Evolutionary conservation across 92 coral and sea anemone species (phyloP), one percentile per base, ranked within the genome.

Genomic region (Heteractis magnifica): DNA sequence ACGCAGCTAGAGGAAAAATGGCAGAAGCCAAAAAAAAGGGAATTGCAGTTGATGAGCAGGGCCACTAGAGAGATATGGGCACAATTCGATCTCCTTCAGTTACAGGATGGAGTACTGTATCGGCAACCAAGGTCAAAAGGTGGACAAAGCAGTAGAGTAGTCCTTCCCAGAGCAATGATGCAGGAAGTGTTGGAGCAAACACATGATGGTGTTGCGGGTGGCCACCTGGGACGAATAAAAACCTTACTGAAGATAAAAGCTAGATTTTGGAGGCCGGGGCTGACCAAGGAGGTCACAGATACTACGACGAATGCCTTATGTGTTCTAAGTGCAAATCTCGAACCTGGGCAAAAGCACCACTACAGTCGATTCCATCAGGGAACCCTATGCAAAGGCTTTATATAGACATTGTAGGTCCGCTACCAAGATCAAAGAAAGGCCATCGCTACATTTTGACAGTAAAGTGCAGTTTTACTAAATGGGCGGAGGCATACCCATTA

Each of bases 401-500:
- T 52, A 75, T 83, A 19, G 84, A 83, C 51, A 81, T 81, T 51
- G 81, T 59, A 19, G 90, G 87, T n/a, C 90, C 87, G 6, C 83
- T 83, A n/a, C 90, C 84, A 16, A 56, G 72, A 56, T 26, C 26
- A 1, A 26, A 26, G 26, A 26, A 77, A 44, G 79, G 79, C 75
- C 70, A 73, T 18, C 81, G 85, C 80, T 71, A 68, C 26, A 26
- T 26, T 26, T 26, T 26, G 26, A 26, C 26, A 26, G 26, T 26
- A 26, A 26, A 26, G 1, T 83, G 81, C 72, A 76, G 80, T 3
- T 84, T 88, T 65, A 88, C 91, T 7, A 88, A 88, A 77, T 88
- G 86, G 91, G 82, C 75, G n/a, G 91, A 88, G 75, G 91, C 91
- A 21, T 88, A 74, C 23, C 81, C 88, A 16, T 89, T 8, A 82